These are phyloP conservation scores for Pelmatolapia mariae DNA, from an alignment of 2,113 vertebrate species.

Conservation along the genomic window DNA sequence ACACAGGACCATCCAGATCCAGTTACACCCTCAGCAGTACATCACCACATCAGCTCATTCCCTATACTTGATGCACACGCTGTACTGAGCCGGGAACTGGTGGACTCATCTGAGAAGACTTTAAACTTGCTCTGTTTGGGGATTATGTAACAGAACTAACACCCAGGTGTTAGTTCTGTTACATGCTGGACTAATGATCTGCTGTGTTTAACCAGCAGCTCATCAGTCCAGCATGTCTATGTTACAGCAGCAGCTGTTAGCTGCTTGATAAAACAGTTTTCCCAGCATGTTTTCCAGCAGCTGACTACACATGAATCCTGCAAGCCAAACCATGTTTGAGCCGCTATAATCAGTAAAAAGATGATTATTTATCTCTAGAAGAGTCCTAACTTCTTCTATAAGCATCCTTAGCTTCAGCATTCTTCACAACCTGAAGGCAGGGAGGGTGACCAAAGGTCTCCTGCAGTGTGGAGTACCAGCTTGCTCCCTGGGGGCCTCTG, in stretches of 20 bases:
- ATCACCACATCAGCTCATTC: background rate
- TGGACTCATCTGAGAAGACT: background rate
- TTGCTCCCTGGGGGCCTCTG: constrained; percentile 58
- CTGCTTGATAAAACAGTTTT: background rate
- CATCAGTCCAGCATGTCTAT: background rate
- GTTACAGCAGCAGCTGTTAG: background rate
- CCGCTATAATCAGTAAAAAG: rapidly evolving
- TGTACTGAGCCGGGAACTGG: background rate
- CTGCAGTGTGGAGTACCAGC: constrained; percentile 68
- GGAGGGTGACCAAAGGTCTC: constrained; percentile 74
- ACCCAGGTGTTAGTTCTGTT: background rate
- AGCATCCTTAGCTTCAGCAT: background rate
- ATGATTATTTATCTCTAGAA: background rate
- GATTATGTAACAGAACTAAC: background rate
- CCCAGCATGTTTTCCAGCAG: background rate
- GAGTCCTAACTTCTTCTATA: background rate
- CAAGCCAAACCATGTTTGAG: background rate
- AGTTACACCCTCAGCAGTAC: background rate
- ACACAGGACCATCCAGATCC: background rate
- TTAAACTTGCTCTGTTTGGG: background rate
- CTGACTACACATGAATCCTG: background rate
- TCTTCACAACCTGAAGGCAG: constrained; percentile 73
- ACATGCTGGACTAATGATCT: too few species aligned
- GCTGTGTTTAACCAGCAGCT: too few species aligned
- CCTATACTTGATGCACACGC: background rate